Conservation (phyloP, 2,113 vertebrate species). For the Lasiurus cinereus region DNA sequence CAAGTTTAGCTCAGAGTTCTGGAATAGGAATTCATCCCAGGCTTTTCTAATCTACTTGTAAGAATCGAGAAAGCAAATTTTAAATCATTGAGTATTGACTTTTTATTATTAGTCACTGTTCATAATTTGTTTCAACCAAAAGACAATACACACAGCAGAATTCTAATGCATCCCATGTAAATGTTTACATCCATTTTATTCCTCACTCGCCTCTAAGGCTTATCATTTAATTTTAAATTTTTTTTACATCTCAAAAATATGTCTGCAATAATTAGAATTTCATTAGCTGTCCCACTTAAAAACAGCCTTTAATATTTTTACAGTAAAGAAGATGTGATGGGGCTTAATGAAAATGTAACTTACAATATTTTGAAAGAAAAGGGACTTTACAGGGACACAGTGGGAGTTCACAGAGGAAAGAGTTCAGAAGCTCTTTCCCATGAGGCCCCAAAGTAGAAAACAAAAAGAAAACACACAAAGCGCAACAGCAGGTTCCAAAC, state of each 20-base stretch:
- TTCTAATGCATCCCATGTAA: conserved; percentile 98
- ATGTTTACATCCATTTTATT: conserved; percentile 95
- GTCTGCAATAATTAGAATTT: conserved; percentile 86
- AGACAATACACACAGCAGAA: conserved; percentile 98
- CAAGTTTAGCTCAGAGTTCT: conserved; percentile 56
- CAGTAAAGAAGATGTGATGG: conserved; percentile 84
- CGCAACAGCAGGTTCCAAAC: conserved; percentile 83
- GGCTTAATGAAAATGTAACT: conserved; percentile 84
- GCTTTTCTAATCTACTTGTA: conserved; percentile 73
- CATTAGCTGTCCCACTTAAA: conserved; percentile 80
- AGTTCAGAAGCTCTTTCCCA: conserved; percentile 81
- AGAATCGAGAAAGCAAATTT: conserved; percentile 86
- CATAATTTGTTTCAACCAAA: conserved; percentile 97
- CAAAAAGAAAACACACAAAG: conserved; percentile 84
- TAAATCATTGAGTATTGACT: conserved; percentile 90
- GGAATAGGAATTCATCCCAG: conserved; percentile 52
- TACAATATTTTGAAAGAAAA: conserved; percentile 84
- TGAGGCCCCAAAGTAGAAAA: conserved; percentile 82
- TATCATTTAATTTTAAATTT: conserved; percentile 85
- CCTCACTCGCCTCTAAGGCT: conserved; percentile 87
- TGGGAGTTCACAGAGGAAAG: conserved; percentile 82
- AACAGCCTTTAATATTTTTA: conserved; percentile 82
- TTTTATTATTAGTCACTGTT: conserved; percentile 96
- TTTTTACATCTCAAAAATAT: conserved; percentile 89
- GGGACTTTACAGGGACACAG: conserved; percentile 83